Percentiles rank a stretch among this genome's conserved stretches.
Evolutionary conservation across 2,888 invertebrate species (phyloP).

Genomic region (Meteorus colon): DNA sequence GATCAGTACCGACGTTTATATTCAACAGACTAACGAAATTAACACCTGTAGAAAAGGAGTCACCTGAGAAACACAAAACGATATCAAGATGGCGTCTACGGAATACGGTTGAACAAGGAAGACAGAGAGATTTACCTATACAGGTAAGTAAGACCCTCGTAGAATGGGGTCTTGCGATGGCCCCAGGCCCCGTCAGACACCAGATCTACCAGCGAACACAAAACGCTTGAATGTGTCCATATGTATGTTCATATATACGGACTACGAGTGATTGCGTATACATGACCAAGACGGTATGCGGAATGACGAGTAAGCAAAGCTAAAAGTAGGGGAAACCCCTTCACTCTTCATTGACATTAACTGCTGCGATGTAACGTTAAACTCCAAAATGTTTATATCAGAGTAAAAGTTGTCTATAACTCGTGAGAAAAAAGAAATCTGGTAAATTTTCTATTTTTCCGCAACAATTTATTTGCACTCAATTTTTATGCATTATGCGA

Average conservation of each 20-base stretch:
- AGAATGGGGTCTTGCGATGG: constrained; percentile 45
- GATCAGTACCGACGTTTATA: neutral
- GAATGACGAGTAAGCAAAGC: neutral
- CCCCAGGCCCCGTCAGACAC: constrained; percentile 14
- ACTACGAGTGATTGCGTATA: neutral
- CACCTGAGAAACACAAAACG: neutral
- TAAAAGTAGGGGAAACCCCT: neutral
- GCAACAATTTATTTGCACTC: too few relatives aligned
- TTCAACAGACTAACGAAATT: neutral
- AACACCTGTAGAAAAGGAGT: neutral
- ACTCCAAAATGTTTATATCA: neutral
- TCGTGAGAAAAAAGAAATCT: constrained; percentile 1
- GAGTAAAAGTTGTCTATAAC: neutral
- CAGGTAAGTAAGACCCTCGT: constrained; percentile 52
- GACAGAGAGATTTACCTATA: neutral
- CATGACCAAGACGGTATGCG: neutral
- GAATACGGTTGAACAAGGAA: neutral
- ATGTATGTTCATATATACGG: neutral
- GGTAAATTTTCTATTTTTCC: neutral
- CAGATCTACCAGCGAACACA: neutral
- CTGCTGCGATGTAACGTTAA: neutral
- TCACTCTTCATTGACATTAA: neutral
- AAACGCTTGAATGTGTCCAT: neutral
- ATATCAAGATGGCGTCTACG: neutral
- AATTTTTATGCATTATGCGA: too few relatives aligned